phyloP scores from a whole-genome alignment of 1,140 invertebrate genomes.

The Sitobion miscanthi region DNA sequence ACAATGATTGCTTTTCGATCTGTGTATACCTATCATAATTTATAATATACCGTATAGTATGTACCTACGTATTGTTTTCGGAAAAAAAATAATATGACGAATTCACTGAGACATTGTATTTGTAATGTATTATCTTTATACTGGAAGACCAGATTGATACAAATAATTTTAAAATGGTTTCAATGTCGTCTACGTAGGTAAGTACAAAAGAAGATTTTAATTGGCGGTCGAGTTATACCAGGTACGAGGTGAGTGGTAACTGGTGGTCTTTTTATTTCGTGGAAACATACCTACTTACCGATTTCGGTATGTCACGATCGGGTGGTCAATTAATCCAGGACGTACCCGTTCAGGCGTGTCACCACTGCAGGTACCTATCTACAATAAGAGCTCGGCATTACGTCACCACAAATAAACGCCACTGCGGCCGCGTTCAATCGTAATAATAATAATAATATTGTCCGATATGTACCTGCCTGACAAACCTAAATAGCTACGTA shows the following conservation, averaged over 20 bases:
- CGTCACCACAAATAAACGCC: not conserved
- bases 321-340: constrained; percentile 27
- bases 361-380: not conserved
- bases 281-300: not conserved
- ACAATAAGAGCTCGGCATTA: not conserved
- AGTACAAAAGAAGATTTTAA: not conserved
- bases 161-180: no score
- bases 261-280: not conserved
- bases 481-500: not conserved
- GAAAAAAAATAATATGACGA: not conserved
- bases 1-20: not conserved
- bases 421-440: not conserved
- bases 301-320: constrained; percentile 40
- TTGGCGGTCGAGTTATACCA: not conserved
- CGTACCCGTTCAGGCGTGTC: constrained; percentile 5
- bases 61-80: no score
- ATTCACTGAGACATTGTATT: not conserved
- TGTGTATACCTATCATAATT: no score
- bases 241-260: not conserved
- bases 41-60: no score
- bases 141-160: no score
- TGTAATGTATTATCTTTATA: no score
- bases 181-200: not conserved
- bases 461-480: not conserved
- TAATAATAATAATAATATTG: not conserved